A percentile compares a stretch with the other conserved stretches of the same genome.
phyloP scores from a whole-genome alignment of 2,888 invertebrate genomes.

The Conistra vaccinii region DNA sequence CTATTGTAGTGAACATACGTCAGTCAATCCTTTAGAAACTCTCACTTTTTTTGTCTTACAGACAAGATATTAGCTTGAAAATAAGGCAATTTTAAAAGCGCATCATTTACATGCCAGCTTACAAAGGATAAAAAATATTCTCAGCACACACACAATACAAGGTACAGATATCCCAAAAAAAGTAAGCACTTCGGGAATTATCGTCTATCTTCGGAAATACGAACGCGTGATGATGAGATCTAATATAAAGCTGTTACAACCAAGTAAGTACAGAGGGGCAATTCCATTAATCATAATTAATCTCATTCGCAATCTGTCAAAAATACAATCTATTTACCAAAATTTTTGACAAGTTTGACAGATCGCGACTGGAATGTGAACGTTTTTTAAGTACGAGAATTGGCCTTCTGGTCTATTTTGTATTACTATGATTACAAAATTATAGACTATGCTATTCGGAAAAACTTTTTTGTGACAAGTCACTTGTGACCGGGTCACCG shows the following conservation, averaged over 20 bases:
- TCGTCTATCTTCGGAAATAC: neutral
- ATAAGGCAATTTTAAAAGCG: constrained; percentile 8
- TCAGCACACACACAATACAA: neutral
- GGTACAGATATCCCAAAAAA: neutral
- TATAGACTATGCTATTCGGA: neutral
- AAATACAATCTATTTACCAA: no score
- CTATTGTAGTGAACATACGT: neutral
- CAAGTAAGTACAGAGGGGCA: no score
- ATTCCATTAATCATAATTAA: no score
- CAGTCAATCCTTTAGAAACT: neutral
- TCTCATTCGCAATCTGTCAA: no score
- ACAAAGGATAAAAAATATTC: neutral
- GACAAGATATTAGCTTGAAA: neutral
- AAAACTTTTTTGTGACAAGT: neutral
- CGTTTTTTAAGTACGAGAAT: no score
- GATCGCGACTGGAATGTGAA: no score
- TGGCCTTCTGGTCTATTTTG: neutral
- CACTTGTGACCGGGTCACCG: no score
- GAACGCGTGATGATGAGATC: neutral
- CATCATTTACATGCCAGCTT: constrained; percentile 13
- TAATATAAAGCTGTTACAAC: neutral
- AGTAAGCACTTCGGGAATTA: neutral
- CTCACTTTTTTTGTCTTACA: neutral
- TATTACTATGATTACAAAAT: no score
- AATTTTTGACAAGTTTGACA: no score